phyloP scores from a whole-genome alignment of 2,888 invertebrate genomes.

The Phaedon cochleariae region DNA sequence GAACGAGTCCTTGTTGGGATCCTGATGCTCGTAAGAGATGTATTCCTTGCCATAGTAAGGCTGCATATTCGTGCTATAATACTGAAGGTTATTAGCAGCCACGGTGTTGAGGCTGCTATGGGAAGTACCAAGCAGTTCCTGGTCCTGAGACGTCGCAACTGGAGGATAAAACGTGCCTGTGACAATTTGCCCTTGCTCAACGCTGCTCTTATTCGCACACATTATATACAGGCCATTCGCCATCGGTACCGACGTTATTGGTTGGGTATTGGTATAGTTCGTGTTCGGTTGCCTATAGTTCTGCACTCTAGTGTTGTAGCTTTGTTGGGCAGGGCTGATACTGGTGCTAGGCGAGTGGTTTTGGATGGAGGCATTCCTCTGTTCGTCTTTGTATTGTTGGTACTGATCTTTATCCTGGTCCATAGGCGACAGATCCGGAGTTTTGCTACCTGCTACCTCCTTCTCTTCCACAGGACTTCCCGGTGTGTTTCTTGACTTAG shows the following conservation, averaged over 20 bases:
- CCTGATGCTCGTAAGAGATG: conserved; percentile 42
- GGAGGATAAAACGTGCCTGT: conserved; percentile 92
- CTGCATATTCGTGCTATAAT: conserved; percentile 56
- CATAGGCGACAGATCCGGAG: conserved; percentile 81
- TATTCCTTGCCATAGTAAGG: conserved; percentile 52
- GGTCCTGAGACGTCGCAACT: conserved; percentile 83
- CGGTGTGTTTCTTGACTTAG: conserved; percentile 63
- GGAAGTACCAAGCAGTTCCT: conserved; percentile 70
- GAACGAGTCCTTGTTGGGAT: conserved; percentile 42
- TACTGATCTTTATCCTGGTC: conserved; percentile 75
- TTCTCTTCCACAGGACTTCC: conserved; percentile 52
- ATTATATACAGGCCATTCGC: conserved; percentile 87
- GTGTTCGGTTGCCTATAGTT: conserved; percentile 66
- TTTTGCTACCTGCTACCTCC: conserved; percentile 54
- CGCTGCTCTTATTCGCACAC: conserved; percentile 82
- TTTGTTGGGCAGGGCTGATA: conserved; percentile 49
- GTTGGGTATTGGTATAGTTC: conserved; percentile 68
- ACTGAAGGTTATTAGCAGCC: conserved; percentile 59
- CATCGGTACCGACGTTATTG: conserved; percentile 84
- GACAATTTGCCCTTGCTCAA: conserved; percentile 83
- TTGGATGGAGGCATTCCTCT: conserved; percentile 53
- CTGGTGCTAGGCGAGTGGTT: conserved; percentile 52
- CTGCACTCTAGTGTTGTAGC: conserved; percentile 55
- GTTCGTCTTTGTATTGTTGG: conserved; percentile 67
- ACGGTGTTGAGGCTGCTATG: conserved; percentile 49